A percentile compares a stretch with the other conserved stretches of the same genome.
Conservation (phyloP, 92 coral and sea anemone species). For the Metridium senile region DNA sequence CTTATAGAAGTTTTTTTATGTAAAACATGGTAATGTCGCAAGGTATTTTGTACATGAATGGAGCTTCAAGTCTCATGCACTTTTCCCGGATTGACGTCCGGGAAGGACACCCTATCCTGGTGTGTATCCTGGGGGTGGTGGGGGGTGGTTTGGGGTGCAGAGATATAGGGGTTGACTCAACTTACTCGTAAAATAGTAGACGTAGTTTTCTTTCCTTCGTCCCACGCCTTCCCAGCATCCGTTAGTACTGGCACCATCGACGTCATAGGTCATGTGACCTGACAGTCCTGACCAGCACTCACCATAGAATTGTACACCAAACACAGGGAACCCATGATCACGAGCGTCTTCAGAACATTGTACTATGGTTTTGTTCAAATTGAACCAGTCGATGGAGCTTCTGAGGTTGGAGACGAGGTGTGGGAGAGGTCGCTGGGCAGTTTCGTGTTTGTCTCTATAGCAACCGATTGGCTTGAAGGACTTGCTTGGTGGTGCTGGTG, state of each 20-base stretch:
- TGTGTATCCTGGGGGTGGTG: too few species aligned
- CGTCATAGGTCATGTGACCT: constrained; percentile 47
- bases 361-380: constrained; percentile 47
- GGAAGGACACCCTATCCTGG: too few species aligned
- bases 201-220: constrained; percentile 35
- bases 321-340: constrained; percentile 47
- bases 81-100: too few species aligned
- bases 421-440: constrained; percentile 57
- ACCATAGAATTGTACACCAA: constrained; percentile 79
- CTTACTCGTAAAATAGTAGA: constrained; percentile 64
- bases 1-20: too few species aligned
- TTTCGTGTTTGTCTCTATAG: constrained; percentile 42
- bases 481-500: constrained; percentile 1
- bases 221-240: constrained; percentile 78
- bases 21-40: too few species aligned
- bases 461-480: constrained; percentile 60
- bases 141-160: too few species aligned
- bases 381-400: constrained; percentile 58
- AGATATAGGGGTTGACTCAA: background rate
- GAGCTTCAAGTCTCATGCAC: too few species aligned
- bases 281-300: constrained; percentile 81
- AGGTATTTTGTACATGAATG: too few species aligned
- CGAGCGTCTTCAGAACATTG: constrained; percentile 62
- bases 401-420: constrained; percentile 51
- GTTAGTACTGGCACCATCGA: constrained; percentile 46